Evolutionary conservation across 2,113 vertebrate species (phyloP).

Genomic region (Atherinomorus stipes): DNA sequence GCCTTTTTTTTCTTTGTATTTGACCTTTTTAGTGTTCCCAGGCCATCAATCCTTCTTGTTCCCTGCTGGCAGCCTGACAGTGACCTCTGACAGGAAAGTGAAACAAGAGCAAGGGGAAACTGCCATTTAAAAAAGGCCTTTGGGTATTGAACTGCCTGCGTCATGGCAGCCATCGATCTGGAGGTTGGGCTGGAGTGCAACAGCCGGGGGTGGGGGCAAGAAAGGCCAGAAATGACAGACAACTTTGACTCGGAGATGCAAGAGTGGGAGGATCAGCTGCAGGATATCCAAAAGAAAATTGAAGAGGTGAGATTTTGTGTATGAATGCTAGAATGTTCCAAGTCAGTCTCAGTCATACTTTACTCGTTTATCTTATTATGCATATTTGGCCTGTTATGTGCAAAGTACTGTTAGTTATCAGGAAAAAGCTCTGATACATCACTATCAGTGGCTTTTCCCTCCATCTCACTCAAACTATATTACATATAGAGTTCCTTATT

Average conservation of each 20-base stretch:
- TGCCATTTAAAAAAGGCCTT: slow-evolving; percentile 49
- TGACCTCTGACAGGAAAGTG: slow-evolving; percentile 57
- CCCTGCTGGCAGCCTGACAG: slow-evolving; percentile 11
- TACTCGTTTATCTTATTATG: background rate
- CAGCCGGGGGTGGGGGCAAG: slow-evolving; percentile 87
- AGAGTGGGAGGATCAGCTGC: slow-evolving; percentile 98
- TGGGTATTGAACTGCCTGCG: slow-evolving; percentile 45
- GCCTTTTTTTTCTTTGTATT: slow-evolving; percentile 8
- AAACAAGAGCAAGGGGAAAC: slow-evolving; percentile 59
- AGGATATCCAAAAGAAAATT: slow-evolving; percentile 96
- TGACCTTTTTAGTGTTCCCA: slow-evolving; percentile 49
- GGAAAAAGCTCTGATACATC: background rate
- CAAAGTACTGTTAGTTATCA: background rate
- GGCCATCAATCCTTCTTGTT: slow-evolving; percentile 45
- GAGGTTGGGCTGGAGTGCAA: slow-evolving; percentile 85
- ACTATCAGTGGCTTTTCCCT: too few species aligned
- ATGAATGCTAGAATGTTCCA: background rate
- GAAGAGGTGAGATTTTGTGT: slow-evolving; percentile 85
- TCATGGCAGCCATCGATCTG: slow-evolving; percentile 88
- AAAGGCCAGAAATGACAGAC: slow-evolving; percentile 90
- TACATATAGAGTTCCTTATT: too few species aligned
- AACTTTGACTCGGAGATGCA: slow-evolving; percentile 95
- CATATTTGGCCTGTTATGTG: background rate
- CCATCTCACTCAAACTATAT: too few species aligned
- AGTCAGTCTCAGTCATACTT: too few species aligned